phyloP scores from a whole-genome alignment of 2,888 invertebrate species.

The Apamea anceps region DNA sequence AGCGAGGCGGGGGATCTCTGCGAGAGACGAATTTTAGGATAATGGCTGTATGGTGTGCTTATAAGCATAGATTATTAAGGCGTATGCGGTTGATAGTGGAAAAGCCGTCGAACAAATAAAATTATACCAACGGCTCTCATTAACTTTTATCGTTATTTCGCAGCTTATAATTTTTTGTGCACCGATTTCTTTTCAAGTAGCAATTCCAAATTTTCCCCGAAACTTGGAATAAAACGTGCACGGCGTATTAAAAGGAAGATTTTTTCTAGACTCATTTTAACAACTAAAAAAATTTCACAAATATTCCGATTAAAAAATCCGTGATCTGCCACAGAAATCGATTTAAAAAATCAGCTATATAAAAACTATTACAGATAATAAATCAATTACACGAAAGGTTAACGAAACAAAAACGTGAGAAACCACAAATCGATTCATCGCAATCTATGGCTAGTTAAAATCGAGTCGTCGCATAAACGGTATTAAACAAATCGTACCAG shows the following conservation, averaged over 20 bases:
- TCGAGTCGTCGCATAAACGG: conserved; percentile 83
- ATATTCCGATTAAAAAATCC: conserved; percentile 41
- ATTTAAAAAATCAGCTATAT: conserved; percentile 67
- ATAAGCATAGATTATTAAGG: conserved; percentile 72
- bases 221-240: conserved; percentile 26
- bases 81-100: conserved; percentile 65
- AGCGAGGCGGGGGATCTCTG: conserved; percentile 84
- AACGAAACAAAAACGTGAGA: conserved; percentile 89
- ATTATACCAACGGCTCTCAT: conserved; percentile 60
- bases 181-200: conserved; percentile 41
- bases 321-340: conserved; percentile 61
- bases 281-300: conserved; percentile 24
- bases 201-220: conserved; percentile 13
- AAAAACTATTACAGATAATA: conserved; percentile 79
- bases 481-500: conserved; percentile 84
- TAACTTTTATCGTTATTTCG: conserved; percentile 58
- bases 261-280: not conserved
- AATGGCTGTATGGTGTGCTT: conserved; percentile 80
- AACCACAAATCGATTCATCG: conserved; percentile 80
- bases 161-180: conserved; percentile 48
- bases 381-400: conserved; percentile 85
- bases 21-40: conserved; percentile 88
- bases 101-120: conserved; percentile 65
- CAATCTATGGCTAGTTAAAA: conserved; percentile 85
- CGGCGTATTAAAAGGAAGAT: conserved; percentile 12